Evolutionary conservation across 2,888 invertebrate species (phyloP), one percentile per base, ranked within the genome.

Genomic region (Reticulitermes lucifugus): DNA sequence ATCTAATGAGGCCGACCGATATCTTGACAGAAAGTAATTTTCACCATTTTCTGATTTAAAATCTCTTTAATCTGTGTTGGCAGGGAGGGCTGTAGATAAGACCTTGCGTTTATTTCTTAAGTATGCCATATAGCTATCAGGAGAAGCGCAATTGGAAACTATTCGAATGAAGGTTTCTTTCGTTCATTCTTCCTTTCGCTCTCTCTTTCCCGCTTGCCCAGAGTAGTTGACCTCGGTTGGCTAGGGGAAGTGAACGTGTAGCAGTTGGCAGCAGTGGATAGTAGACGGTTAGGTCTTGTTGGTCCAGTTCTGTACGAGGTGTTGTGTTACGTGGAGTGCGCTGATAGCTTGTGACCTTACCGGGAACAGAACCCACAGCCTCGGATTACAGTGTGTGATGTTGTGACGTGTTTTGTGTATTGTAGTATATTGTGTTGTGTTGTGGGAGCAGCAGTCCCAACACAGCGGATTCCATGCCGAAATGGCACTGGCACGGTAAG

Each of bases 401-500:
- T 43, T 12, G 35, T 65, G 46, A 21, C 59, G 81, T 65, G 46
- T 35, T 35, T 35, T 35, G 35, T 35, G 35, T 35, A 35, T 81
- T 65, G 22, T 25, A 12, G 65, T 81, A 70, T 41, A 25, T 65
- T 65, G 65, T 65, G 65, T 81, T 60, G 81, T 65, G 81, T 81
- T 60, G 79, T 81, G 81, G 70, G 65, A 81, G 43, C 65, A n/a
- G 14, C n/a, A 21, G 29, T 80, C 80, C 70, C 41, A 70, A 22
- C 46, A 65, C 35, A n/a, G 21, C 43, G 92, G 93, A 90, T 92
- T 93, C 91, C 93, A 93, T 93, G 93, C 93, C 91, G 93, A 94
- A 92, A 94, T 94, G 94, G 94, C 94, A 91, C 92, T 94, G 91
- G 94, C 94, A 91, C 93, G 94, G 94, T 94, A 92, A 92, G 93